These are phyloP conservation scores for Tiliqua scincoides DNA, from an alignment of 2,113 vertebrate genomes.

Conservation along the genomic window DNA sequence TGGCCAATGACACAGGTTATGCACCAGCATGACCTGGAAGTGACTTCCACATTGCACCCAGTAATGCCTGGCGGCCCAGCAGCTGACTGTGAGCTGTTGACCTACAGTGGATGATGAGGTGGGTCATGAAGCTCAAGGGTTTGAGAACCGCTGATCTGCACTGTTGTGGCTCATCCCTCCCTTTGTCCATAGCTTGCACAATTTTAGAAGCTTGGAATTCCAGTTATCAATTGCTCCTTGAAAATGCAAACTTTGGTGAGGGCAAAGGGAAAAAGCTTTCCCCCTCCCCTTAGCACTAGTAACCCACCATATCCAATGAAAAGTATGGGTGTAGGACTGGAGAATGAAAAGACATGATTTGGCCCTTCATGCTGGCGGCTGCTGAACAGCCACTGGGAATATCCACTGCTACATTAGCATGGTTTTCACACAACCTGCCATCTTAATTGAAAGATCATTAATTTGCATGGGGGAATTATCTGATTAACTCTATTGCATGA, in stretches of 20 bases:
- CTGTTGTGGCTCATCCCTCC: background rate
- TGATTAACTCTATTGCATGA: constrained; percentile 61
- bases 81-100: too few species aligned
- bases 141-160: background rate
- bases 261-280: background rate
- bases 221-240: background rate
- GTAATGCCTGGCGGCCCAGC: too few species aligned
- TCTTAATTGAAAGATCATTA: constrained; percentile 63
- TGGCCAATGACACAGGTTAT: too few species aligned
- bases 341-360: constrained; percentile 2
- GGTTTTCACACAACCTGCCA: constrained; percentile 54
- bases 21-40: too few species aligned
- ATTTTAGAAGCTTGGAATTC: constrained; percentile 3
- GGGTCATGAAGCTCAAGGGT: too few species aligned
- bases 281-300: background rate
- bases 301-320: background rate
- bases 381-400: constrained; percentile 32
- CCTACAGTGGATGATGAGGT: too few species aligned
- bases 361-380: background rate
- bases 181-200: background rate
- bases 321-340: background rate
- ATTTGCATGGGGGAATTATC: constrained; percentile 70
- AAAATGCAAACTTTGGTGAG: background rate
- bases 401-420: constrained; percentile 45
- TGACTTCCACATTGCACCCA: too few species aligned